Conservation (phyloP, 2,113 vertebrate species). For the Leucopternis melanops region DNA sequence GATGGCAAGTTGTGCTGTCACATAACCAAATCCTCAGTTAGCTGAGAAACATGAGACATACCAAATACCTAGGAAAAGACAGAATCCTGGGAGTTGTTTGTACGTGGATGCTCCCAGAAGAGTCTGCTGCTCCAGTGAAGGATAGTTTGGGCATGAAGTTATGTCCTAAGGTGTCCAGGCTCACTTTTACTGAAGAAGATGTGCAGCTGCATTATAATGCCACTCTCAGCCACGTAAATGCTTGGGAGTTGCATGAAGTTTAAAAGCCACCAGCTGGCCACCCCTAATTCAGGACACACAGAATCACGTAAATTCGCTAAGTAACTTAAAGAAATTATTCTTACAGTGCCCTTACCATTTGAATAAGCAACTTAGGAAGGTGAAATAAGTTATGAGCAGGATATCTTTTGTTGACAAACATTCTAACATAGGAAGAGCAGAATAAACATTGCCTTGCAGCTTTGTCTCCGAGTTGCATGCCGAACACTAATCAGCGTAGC, state of each 20-base stretch:
- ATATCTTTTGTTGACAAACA: not conserved
- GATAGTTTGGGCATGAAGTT: not conserved
- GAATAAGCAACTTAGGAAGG: not conserved
- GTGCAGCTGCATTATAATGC: not conserved
- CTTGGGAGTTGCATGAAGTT: not conserved
- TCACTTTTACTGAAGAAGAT: not conserved
- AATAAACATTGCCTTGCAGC: not conserved
- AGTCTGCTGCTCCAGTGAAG: not conserved
- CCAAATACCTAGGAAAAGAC: not conserved
- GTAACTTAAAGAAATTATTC: not conserved
- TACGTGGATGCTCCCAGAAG: not conserved
- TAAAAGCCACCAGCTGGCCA: not conserved
- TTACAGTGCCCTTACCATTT: not conserved
- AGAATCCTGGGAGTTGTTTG: not conserved
- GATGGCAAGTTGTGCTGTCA: not conserved
- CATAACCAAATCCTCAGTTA: not conserved
- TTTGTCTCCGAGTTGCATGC: not conserved
- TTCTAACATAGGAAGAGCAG: not conserved
- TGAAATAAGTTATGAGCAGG: not conserved
- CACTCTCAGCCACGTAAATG: not conserved
- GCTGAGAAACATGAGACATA: not conserved
- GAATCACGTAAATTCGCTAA: not conserved
- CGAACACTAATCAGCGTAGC: not conserved
- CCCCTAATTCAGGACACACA: not conserved
- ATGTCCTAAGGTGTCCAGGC: not conserved